Percentiles rank a stretch among this genome's conserved stretches.
These are phyloP conservation scores for Heliconius melpomene DNA, from an alignment of 1,140 invertebrate species.

Conservation along the genomic window DNA sequence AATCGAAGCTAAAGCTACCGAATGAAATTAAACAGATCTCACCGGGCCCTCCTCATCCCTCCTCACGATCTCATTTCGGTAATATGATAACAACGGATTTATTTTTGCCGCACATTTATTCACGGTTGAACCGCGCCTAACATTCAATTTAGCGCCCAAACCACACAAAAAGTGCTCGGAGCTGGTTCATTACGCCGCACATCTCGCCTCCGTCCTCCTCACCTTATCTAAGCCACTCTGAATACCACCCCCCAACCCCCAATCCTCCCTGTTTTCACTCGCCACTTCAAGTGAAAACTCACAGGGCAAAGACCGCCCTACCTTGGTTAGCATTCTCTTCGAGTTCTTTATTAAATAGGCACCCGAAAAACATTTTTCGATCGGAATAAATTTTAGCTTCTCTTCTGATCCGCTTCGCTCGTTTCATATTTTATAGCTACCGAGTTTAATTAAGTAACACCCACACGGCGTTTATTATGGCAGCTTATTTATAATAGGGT, in stretches of 20 bases:
- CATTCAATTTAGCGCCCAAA: conserved; percentile 78
- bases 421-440: conserved; percentile 61
- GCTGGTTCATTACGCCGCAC: conserved; percentile 77
- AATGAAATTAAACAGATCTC: conserved; percentile 66
- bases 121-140: conserved; percentile 77
- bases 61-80: conserved; percentile 74
- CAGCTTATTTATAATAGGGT: conserved; percentile 57
- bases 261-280: conserved; percentile 51
- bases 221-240: conserved; percentile 78
- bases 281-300: conserved; percentile 77
- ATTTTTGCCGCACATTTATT: conserved; percentile 73
- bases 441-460: conserved; percentile 68
- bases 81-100: conserved; percentile 78
- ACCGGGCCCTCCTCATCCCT: conserved; percentile 64
- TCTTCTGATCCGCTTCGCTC: conserved; percentile 64
- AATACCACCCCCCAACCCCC: conserved; percentile 65
- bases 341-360: conserved; percentile 80
- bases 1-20: conserved; percentile 55
- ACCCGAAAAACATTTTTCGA: conserved; percentile 69
- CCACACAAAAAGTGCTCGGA: conserved; percentile 78
- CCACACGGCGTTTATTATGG: conserved; percentile 57
- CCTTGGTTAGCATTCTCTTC: conserved; percentile 79
- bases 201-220: conserved; percentile 78
- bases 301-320: conserved; percentile 70
- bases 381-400: conserved; percentile 73